A percentile compares a stretch with the other conserved stretches of the same genome.
These are phyloP conservation scores for Ciconia maguari DNA, from an alignment of 2,113 vertebrate genomes.

Conservation along the genomic window DNA sequence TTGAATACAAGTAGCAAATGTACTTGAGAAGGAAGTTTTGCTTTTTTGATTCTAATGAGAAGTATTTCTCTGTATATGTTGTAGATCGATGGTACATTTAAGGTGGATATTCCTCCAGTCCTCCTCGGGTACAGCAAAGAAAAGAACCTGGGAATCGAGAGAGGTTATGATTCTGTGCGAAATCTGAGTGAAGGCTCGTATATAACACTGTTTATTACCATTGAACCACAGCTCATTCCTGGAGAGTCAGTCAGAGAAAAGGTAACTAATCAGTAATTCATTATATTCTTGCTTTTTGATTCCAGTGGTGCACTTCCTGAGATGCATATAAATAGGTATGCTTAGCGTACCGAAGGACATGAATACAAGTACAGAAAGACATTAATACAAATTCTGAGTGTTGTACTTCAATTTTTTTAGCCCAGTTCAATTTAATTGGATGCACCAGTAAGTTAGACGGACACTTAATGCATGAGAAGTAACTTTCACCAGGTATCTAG, in stretches of 20 bases:
- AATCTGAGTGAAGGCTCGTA: conserved; percentile 87
- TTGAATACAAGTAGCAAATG: neutral
- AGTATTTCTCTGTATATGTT: neutral
- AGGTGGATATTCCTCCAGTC: conserved; percentile 87
- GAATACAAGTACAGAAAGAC: neutral
- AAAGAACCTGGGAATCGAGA: conserved; percentile 69
- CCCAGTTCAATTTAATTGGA: neutral
- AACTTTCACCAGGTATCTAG: neutral
- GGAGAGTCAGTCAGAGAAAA: conserved; percentile 90
- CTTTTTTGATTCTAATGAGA: neutral
- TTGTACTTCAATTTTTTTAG: neutral
- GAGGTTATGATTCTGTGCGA: conserved; percentile 77
- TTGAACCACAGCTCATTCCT: conserved; percentile 91
- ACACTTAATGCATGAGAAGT: neutral
- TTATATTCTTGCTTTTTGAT: neutral
- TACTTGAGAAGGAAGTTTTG: neutral
- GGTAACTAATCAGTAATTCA: conserved; percentile 66
- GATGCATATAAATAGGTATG: neutral
- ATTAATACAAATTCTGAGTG: neutral
- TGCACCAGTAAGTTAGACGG: neutral
- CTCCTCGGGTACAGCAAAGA: conserved; percentile 95
- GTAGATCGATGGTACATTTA: conserved; percentile 96
- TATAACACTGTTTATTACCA: conserved; percentile 92
- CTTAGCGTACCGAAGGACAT: neutral
- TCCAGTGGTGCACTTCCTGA: neutral